Percentiles rank a stretch among this genome's conserved stretches.
phyloP scores from a whole-genome alignment of 2,797 vertebrate species.

The Crossoptilon crossoptilon region DNA sequence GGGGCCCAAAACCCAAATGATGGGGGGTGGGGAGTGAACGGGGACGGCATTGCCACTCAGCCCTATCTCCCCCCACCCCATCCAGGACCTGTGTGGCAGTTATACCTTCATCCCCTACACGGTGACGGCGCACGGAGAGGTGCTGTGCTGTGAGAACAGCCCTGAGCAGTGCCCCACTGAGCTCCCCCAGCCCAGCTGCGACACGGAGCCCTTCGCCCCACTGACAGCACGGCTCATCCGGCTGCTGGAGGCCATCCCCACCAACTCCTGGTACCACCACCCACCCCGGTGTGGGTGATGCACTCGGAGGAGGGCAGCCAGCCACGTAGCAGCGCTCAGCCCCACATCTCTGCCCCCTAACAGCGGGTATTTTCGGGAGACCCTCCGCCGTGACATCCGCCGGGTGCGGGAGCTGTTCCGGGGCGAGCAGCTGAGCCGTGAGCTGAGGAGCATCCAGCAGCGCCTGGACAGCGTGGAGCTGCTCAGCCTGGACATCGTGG shows the following conservation, averaged over 20 bases:
- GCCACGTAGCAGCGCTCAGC: not conserved
- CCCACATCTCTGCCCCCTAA: rapidly evolving
- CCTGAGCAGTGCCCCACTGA: slow-evolving; percentile 78
- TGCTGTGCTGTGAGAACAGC: slow-evolving; percentile 85
- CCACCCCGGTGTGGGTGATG: too few relatives aligned
- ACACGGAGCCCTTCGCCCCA: slow-evolving; percentile 84
- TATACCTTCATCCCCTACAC: slow-evolving; percentile 91
- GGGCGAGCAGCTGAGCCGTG: slow-evolving; percentile 84
- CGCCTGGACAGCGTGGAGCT: slow-evolving; percentile 91
- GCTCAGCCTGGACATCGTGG: slow-evolving; percentile 90
- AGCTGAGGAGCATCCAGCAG: slow-evolving; percentile 87
- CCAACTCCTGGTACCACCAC: slow-evolving; percentile 84
- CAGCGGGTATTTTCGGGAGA: slow-evolving; percentile 92
- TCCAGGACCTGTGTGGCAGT: slow-evolving; percentile 87
- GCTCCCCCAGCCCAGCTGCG: slow-evolving; percentile 84
- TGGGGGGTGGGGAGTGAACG: not conserved
- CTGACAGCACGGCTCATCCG: slow-evolving; percentile 83
- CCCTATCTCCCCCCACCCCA: not conserved
- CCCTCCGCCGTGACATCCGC: slow-evolving; percentile 87
- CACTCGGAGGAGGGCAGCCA: too few relatives aligned
- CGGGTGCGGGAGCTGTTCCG: slow-evolving; percentile 86
- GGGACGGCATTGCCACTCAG: not conserved
- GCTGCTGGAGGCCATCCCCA: slow-evolving; percentile 85
- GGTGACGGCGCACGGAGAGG: slow-evolving; percentile 88
- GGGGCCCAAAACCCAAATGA: too few relatives aligned